phyloP scores from a whole-genome alignment of 2,113 vertebrate genomes.

The Willisornis vidua region DNA sequence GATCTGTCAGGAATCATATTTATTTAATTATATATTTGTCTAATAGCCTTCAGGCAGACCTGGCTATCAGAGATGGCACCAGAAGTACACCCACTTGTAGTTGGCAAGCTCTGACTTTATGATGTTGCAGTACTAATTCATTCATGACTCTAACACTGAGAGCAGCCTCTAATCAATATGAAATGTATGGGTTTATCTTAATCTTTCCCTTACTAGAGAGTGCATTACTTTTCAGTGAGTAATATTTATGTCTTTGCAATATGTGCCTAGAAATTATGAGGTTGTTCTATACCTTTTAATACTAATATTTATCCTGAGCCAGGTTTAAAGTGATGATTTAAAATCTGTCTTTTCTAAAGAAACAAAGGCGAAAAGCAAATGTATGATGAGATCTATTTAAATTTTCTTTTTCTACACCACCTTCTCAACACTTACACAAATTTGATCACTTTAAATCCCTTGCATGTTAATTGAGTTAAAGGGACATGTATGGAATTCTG shows the following conservation, averaged over 20 bases:
- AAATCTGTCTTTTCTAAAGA: neutral
- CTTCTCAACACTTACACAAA: neutral
- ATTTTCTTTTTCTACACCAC: neutral
- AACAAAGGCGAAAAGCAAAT: neutral
- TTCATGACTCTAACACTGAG: neutral
- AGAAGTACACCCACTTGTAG: neutral
- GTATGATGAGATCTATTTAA: neutral
- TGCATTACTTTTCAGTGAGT: neutral
- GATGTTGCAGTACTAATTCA: neutral
- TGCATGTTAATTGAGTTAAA: neutral
- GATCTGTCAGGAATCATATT: neutral
- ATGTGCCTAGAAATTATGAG: neutral
- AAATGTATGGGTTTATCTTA: neutral
- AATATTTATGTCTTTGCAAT: neutral
- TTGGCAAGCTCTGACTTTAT: neutral
- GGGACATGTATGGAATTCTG: fast-evolving
- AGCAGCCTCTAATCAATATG: neutral
- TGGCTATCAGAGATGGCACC: neutral
- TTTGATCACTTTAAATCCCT: neutral
- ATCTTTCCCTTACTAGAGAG: neutral
- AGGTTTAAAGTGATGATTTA: neutral
- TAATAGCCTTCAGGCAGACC: neutral
- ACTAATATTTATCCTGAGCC: neutral
- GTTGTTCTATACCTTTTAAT: neutral
- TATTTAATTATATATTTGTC: slow-evolving; percentile 9